Base-by-base conservation (phyloP, 2,113 vertebrate species). In the Ceratotherium simum region DNA sequence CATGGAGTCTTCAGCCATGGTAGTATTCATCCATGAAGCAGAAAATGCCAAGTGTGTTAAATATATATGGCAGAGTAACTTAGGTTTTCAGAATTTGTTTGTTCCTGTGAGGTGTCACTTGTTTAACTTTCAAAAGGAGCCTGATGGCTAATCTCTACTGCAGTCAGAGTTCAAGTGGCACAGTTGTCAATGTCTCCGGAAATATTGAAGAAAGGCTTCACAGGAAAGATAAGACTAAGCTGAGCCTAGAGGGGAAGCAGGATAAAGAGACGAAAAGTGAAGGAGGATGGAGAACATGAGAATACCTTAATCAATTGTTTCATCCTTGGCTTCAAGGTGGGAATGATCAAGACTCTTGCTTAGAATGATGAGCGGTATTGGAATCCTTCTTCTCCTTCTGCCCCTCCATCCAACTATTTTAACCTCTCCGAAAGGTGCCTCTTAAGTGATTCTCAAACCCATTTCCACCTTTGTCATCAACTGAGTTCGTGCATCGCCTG, bases 401-500 rank as follows among this genome's bases (percentile, higher is more conserved):
- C 33, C 6, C 23, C 4, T 6, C 7, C 20, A 58, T 11, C 42
- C 27, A 33, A 65, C 25, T 27, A n/a, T 48, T 60, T 65, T 1
- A 79, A 33, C 9, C 36, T 90, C 25, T 75, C 48, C 46, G 42
- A 76, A 70, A 85, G 5, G 1, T 42, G 56, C 21, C 36, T 65
- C 6, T 21, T 13, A 12, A 4, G n/a, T 33, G 21, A 46, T 25
- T 36, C 21, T 39, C 31, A 72, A 64, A 27, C 14, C 0, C 16
- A 33, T 18, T 29, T 58, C 56, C 48, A 67, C 29, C 4, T 29
- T 51, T 39, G 48, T 17, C 10, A 31, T 87, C 54, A 56, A 23
- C 13, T 25, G 10, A 42, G 12, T 21, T 90, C 60, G 13, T 0
- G 0, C 4, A 5, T 9, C 58, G 25, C 25, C 23, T 54, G 72